phyloP scores from a whole-genome alignment of 2,888 invertebrate species.

The Camponotus fellah region DNA sequence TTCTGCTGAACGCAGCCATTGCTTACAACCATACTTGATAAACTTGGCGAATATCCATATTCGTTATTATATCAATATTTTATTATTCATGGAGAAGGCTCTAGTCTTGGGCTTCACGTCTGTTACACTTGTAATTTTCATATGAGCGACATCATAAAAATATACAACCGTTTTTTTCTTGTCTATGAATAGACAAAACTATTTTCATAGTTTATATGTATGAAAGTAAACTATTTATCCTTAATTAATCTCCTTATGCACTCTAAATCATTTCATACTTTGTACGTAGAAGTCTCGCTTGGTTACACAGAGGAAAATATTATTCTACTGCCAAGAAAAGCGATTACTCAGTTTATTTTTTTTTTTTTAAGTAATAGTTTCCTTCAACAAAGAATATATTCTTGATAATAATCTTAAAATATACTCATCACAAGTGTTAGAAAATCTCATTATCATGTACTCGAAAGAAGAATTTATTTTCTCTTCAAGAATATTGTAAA shows the following conservation, averaged over 20 bases:
- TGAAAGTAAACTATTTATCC: not conserved
- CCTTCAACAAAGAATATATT: too few relatives aligned
- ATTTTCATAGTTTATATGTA: not conserved
- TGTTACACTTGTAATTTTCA: not conserved
- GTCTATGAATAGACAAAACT: too few relatives aligned
- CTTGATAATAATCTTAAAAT: too few relatives aligned
- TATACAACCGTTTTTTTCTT: not conserved
- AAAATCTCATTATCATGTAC: too few relatives aligned
- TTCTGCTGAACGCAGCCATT: too few relatives aligned
- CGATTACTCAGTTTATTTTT: too few relatives aligned
- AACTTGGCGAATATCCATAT: not conserved
- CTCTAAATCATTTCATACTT: not conserved
- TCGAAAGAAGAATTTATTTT: too few relatives aligned
- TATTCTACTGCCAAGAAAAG: too few relatives aligned
- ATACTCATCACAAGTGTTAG: too few relatives aligned
- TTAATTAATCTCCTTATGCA: not conserved
- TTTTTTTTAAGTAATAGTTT: too few relatives aligned
- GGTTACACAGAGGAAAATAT: not conserved
- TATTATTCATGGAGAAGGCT: not conserved
- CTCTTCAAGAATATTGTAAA: too few relatives aligned
- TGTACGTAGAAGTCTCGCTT: not conserved
- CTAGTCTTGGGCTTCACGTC: not conserved
- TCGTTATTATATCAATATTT: conserved; percentile 9
- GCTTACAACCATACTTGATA: not conserved
- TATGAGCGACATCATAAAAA: not conserved